Conservation (phyloP, 1,140 invertebrate genomes). For the Drosophila nigrodunni region DNA sequence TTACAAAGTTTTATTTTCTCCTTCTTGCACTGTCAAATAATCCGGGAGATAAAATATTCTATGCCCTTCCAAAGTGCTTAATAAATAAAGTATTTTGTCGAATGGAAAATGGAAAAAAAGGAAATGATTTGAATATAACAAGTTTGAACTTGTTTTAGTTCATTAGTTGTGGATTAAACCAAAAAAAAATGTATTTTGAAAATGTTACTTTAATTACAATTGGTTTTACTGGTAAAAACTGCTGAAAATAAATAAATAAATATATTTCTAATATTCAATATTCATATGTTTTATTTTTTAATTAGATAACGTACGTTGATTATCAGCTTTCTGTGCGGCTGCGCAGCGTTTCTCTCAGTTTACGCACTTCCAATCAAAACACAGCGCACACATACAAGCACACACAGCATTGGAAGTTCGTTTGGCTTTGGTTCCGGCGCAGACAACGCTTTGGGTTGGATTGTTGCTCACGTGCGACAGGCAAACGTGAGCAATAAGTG, state of each 20-base stretch:
- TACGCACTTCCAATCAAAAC: constrained; percentile 56
- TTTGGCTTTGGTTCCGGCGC: constrained; percentile 18
- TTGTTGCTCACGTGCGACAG: constrained; percentile 46
- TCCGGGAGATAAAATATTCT: too few relatives aligned
- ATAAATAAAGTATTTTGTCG: too few relatives aligned
- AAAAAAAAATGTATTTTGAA: not conserved
- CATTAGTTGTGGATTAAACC: not conserved
- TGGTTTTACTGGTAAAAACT: not conserved
- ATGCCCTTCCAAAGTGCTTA: too few relatives aligned
- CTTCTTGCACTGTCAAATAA: too few relatives aligned
- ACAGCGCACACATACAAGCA: constrained; percentile 11
- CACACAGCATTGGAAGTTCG: not conserved
- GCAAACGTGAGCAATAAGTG: constrained; percentile 46
- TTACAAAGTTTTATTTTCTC: not conserved
- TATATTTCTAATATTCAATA: not conserved
- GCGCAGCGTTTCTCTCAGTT: constrained; percentile 33
- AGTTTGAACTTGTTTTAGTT: too few relatives aligned
- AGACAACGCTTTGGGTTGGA: not conserved
- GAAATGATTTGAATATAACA: too few relatives aligned
- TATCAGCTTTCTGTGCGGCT: not conserved
- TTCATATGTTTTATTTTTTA: not conserved
- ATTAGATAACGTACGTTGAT: not conserved
- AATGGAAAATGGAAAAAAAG: too few relatives aligned
- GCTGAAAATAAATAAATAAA: not conserved
- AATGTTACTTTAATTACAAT: not conserved